These are phyloP conservation scores for Craniophora ligustri DNA, from an alignment of 2,888 invertebrate species.

Conservation along the genomic window DNA sequence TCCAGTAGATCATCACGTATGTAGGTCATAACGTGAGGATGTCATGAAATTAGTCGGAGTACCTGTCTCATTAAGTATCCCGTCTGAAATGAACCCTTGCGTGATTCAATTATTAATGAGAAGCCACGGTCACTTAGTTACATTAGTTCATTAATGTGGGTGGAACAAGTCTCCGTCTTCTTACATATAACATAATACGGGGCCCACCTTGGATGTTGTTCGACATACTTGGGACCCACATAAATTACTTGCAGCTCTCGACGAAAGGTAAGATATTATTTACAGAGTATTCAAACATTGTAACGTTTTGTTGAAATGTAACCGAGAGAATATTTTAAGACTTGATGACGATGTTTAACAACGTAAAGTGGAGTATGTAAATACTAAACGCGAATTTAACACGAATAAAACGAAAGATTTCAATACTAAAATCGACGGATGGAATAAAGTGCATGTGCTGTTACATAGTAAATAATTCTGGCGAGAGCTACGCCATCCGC, in stretches of 20 bases:
- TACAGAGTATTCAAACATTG: conserved; percentile 4
- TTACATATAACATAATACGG: conserved; percentile 46
- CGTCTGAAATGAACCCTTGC: conserved; percentile 62
- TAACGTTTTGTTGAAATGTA: conserved; percentile 13
- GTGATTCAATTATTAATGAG: conserved; percentile 67
- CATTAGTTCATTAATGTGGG: conserved; percentile 62
- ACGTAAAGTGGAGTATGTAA: conserved; percentile 24
- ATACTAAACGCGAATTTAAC: conserved; percentile 55
- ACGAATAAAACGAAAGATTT: conserved; percentile 73
- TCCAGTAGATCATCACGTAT: conserved; percentile 43
- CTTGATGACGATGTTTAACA: conserved; percentile 13
- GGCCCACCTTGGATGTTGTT: conserved; percentile 40
- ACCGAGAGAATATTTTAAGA: conserved; percentile 8
- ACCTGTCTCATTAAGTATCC: conserved; percentile 61
- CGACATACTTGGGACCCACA: conserved; percentile 33
- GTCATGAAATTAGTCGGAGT: conserved; percentile 59
- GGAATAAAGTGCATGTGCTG: conserved; percentile 84
- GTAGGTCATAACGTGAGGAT: conserved; percentile 47
- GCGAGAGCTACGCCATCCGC: conserved; percentile 80
- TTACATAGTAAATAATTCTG: conserved; percentile 87
- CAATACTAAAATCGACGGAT: conserved; percentile 77
- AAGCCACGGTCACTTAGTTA: conserved; percentile 67
- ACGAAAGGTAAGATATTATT: conserved; percentile 15
- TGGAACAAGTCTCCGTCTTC: conserved; percentile 32
- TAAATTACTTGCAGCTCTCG: conserved; percentile 30